phyloP scores from a whole-genome alignment of 2,797 vertebrate genomes.

The Macroramphosus scolopax region DNA sequence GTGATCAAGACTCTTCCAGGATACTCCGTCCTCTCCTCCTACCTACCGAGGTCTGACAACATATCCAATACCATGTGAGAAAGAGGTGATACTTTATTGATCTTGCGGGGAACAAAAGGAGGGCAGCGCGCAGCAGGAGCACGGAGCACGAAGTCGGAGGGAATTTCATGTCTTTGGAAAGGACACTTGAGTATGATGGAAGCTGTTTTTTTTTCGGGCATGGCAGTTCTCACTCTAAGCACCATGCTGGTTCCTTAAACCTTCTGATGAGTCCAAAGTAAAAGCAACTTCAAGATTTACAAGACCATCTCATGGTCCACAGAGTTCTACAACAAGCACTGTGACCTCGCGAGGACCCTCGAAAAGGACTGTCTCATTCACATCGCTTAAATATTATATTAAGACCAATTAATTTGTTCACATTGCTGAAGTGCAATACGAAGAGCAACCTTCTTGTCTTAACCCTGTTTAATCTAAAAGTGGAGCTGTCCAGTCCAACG shows the following conservation, averaged over 20 bases:
- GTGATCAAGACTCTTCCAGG: conserved; percentile 23
- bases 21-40: conserved; percentile 10
- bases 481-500: neutral
- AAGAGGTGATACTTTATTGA: conserved; percentile 47
- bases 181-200: conserved; percentile 22
- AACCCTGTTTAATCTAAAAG: no score
- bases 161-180: conserved; percentile 36
- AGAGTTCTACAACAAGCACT: neutral
- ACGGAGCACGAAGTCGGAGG: conserved; percentile 19
- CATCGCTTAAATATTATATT: neutral
- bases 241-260: conserved; percentile 12
- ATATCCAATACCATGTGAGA: conserved; percentile 40
- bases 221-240: neutral
- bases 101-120: conserved; percentile 23
- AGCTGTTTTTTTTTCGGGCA: conserved; percentile 18
- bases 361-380: no score
- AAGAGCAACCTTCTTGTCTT: no score
- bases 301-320: no score
- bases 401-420: neutral
- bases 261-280: conserved; percentile 16
- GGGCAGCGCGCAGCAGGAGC: conserved; percentile 33
- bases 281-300: no score
- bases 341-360: no score
- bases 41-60: conserved; percentile 2
- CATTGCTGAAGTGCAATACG: no score